Base-by-base conservation (phyloP, 2,888 invertebrate species). In the Altica lythri region DNA sequence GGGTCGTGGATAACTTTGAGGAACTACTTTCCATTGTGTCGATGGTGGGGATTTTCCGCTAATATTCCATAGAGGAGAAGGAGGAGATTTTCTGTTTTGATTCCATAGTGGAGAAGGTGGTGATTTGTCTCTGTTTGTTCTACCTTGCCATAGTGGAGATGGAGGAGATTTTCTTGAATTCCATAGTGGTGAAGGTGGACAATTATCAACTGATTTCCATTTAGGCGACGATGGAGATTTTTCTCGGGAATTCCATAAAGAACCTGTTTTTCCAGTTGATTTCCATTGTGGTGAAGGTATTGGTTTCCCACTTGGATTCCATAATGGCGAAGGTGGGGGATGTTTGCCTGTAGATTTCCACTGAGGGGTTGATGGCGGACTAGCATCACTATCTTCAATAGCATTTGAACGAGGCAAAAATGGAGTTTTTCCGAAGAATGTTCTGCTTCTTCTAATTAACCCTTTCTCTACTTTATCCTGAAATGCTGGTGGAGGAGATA, bases 401-500 rank as follows among this genome's bases (percentile, higher is more conserved):
- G 81, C 81, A 59, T 81, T 79, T 1, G 81, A 80, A 32, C 82
- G 75, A 0, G 80, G 80, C 19, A 81, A 59, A 61, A 81, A 80
- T 2, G 80, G 81, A 1, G 78, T 72, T 65, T 80, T 81, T 0
- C 77, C 77, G 57, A 79, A 79, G 53, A 76, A 75, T 3, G 72
- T 67, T 2, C 73, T 70, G 38, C 67, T 60, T 62, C 68, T 75
- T 17, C 17, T 51, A 2, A 43, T 32, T 5, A 37, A 27, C 29
- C 32, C 51, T 45, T 45, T 44, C 2, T 52, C 37, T 10, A 44
- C 72, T 68, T 61, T 76, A 61, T 85, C 85, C 69, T 86, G 86
- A 69, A 86, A 86, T 6, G 86, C 86, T 6, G 85, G 86, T 1
- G 86, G 86, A 6, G 86, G 86, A 10, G 86, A 86, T 38, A 86